Conservation (phyloP, 2,113 vertebrate species). For the Sterrhoptilus dennistouni region DNA sequence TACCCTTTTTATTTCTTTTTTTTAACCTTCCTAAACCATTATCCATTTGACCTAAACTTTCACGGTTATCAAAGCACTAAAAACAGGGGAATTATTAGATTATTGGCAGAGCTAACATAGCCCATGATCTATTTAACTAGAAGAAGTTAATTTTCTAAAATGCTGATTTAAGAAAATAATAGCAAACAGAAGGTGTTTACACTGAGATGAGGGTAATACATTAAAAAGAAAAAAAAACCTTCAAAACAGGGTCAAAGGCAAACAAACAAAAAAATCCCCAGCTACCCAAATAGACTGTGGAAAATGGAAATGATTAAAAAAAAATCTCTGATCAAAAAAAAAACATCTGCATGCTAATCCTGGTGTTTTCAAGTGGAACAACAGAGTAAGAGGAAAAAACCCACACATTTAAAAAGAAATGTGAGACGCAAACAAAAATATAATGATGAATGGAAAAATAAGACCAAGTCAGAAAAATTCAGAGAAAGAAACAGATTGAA, state of each 20-base stretch:
- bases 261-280: conserved; percentile 5
- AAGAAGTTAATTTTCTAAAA: conserved; percentile 17
- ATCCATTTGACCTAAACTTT: background rate
- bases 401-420: conserved; percentile 31
- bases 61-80: background rate
- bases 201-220: background rate
- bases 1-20: background rate
- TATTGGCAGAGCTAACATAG: background rate
- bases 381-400: conserved; percentile 26
- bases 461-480: conserved; percentile 45
- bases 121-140: background rate
- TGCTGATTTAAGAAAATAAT: background rate
- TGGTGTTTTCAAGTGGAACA: conserved; percentile 63
- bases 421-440: conserved; percentile 55
- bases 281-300: conserved; percentile 39
- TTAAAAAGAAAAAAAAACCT: background rate
- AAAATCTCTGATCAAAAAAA: conserved; percentile 58
- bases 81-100: background rate
- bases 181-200: conserved; percentile 47
- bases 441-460: conserved; percentile 33
- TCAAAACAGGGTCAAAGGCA: conserved; percentile 1
- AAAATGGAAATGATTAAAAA: conserved; percentile 41
- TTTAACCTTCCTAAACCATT: background rate
- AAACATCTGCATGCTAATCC: conserved; percentile 66
- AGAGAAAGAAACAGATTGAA: conserved; percentile 61